Evolutionary conservation across 2,113 vertebrate species (phyloP).

Genomic region (Mormyrus iriodes): DNA sequence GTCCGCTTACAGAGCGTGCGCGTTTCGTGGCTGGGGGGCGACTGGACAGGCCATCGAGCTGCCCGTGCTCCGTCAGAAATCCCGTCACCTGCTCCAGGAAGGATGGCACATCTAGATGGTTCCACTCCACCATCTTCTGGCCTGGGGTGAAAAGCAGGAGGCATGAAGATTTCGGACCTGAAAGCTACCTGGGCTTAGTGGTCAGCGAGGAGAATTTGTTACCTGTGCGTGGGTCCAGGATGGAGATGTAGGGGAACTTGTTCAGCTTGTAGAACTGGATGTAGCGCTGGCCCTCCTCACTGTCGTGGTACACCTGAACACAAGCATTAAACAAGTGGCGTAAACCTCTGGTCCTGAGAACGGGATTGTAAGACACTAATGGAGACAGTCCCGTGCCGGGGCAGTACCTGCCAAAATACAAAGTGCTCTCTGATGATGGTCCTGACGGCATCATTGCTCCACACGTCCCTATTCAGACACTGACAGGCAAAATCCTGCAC

Average conservation of each 20-base stretch:
- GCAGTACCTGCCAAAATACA: slow-evolving; percentile 95
- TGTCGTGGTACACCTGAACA: slow-evolving; percentile 91
- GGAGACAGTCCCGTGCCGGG: neutral
- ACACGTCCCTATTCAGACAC: slow-evolving; percentile 93
- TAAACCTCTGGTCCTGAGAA: neutral
- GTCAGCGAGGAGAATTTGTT: neutral
- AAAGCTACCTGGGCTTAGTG: neutral
- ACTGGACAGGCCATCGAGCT: slow-evolving; percentile 88
- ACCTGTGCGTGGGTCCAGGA: slow-evolving; percentile 95
- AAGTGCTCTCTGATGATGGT: slow-evolving; percentile 94
- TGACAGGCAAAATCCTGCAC: slow-evolving; percentile 98
- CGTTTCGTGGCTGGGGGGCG: slow-evolving; percentile 83
- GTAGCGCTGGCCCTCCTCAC: slow-evolving; percentile 95
- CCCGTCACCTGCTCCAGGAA: slow-evolving; percentile 93
- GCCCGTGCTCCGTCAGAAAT: slow-evolving; percentile 91
- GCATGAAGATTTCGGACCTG: neutral
- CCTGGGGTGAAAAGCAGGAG: slow-evolving; percentile 53
- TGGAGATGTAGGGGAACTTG: slow-evolving; percentile 97
- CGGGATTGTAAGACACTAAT: neutral
- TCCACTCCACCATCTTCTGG: slow-evolving; percentile 98
- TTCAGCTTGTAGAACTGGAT: slow-evolving; percentile 97
- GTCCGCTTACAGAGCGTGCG: slow-evolving; percentile 82
- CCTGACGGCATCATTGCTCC: slow-evolving; percentile 96
- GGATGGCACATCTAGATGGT: slow-evolving; percentile 90
- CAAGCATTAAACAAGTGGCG: slow-evolving; percentile 7